Base-by-base conservation (phyloP, 2,888 invertebrate species). In the Trachelus troglodyta region DNA sequence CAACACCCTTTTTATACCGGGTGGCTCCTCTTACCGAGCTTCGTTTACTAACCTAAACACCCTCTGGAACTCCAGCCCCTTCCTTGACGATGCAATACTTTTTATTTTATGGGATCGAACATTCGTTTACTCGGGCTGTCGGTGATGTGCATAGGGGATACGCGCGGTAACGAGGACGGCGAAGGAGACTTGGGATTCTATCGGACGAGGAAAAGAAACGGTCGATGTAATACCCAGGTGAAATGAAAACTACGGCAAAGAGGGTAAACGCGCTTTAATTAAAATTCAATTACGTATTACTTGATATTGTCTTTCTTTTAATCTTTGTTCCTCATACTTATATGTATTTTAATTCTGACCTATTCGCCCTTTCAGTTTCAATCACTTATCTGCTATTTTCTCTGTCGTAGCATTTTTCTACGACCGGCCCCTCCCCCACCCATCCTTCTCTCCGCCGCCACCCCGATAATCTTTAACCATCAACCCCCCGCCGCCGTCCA, bases 21-120 rank as follows among this genome's bases (percentile, higher is more conserved):
- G 33, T 71, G 12, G 12, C 31, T 12, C 12, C 31, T 23, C 31
- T 3, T 34, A 31, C 15, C 30, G 12, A 31, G 71, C 31, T 34
- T 34, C 71, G 31, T 31, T 12, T 30, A 23, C 71, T 33, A 34
- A 23, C 31, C 31, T 34, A 12, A 69, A 11, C 69, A 6, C 15
- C 69, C 40, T 6, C 6, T 15, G 15, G 40, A 40, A 15, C 40
- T 15, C 15, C 40, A 40, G n/a, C 33, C 12, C 9, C 23, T 30
- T n/a, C 0, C 12, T 56, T 3, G 71, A 71, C 74, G 79, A 78
- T 73, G 56, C 73, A 71, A 78, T 77, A 75, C 81, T 79, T 83
- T 83, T 83, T 78, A 76, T 82, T 83, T 83, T 79, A 77, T 75
- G 78, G 81, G 79, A 84, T 85, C 83, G 81, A 83, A 82, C 76